A percentile compares a stretch with the other conserved stretches of the same genome.
These are phyloP conservation scores for Macrostomum lignano DNA, from an alignment of 1,140 invertebrate species.

Conservation along the genomic window DNA sequence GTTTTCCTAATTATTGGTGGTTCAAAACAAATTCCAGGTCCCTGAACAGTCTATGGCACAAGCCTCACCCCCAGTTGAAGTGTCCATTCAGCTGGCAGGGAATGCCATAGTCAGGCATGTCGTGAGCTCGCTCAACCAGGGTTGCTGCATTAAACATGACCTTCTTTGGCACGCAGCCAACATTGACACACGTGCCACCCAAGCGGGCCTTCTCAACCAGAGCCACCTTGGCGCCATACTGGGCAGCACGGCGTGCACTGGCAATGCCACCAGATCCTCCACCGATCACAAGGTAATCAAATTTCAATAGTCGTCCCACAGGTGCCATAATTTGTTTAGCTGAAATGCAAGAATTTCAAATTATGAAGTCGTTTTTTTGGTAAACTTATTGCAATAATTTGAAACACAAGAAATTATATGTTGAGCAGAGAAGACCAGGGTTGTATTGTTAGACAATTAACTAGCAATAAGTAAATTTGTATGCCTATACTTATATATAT, in stretches of 20 bases:
- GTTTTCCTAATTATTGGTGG: no score
- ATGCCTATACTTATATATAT: no score
- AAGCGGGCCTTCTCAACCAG: conserved; percentile 29
- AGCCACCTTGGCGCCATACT: conserved; percentile 31
- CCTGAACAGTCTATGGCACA: no score
- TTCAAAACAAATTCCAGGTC: no score
- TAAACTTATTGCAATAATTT: no score
- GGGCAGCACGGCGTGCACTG: conserved; percentile 31
- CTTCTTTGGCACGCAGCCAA: conserved; percentile 35
- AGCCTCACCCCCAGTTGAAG: conserved; percentile 31
- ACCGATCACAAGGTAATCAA: conserved; percentile 32
- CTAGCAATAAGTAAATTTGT: no score
- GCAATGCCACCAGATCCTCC: conserved; percentile 34
- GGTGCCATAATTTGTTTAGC: no score
- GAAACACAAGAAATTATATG: no score
- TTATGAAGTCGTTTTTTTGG: background rate
- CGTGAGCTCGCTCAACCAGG: conserved; percentile 28
- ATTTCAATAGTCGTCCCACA: conserved; percentile 7
- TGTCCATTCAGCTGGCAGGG: conserved; percentile 24
- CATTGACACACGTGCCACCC: conserved; percentile 35
- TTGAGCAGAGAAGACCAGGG: no score
- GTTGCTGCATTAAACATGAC: conserved; percentile 32
- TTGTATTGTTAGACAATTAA: no score
- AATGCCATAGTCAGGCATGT: conserved; percentile 32
- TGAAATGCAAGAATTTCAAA: conserved; percentile 2